Percentiles rank a stretch among this genome's conserved stretches.
Conservation (phyloP, 2,888 invertebrate species). For the Athalia rosae region DNA sequence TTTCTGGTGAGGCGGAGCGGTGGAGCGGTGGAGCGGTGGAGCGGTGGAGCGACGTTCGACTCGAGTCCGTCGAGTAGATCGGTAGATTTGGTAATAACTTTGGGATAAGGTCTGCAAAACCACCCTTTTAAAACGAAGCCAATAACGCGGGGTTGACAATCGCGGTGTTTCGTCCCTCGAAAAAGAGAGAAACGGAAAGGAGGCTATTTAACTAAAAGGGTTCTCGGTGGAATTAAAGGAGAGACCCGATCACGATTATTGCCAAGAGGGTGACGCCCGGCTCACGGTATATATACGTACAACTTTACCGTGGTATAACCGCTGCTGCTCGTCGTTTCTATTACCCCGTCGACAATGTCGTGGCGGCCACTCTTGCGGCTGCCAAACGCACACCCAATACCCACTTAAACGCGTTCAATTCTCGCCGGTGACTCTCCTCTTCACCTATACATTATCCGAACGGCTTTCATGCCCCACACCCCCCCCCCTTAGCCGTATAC, state of each 20-base stretch:
- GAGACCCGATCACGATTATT: conserved; percentile 64
- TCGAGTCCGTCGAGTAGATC: conserved; percentile 25
- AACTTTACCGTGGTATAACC: conserved; percentile 6
- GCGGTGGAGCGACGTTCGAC: conserved; percentile 29
- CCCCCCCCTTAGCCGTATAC: conserved; percentile 42
- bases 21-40: neutral
- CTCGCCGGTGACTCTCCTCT: conserved; percentile 33
- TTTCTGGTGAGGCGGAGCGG: neutral
- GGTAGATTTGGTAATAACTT: conserved; percentile 41
- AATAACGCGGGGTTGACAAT: conserved; percentile 44
- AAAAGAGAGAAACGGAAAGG: conserved; percentile 45
- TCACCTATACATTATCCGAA: conserved; percentile 41
- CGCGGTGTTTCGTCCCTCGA: conserved; percentile 41
- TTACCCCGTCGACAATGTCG: conserved; percentile 19
- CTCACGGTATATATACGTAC: neutral
- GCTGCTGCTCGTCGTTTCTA: neutral
- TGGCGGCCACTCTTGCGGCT: conserved; percentile 38
- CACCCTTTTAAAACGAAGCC: conserved; percentile 44
- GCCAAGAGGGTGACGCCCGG: conserved; percentile 40
- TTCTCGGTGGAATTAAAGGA: conserved; percentile 67
- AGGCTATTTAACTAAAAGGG: conserved; percentile 67
- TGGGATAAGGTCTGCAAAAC: conserved; percentile 37
- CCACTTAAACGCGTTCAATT: conserved; percentile 33
- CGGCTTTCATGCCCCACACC: conserved; percentile 39
- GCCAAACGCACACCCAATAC: conserved; percentile 43